Evolutionary conservation across 2,888 invertebrate species (phyloP).

Genomic region (Diploptera punctata): DNA sequence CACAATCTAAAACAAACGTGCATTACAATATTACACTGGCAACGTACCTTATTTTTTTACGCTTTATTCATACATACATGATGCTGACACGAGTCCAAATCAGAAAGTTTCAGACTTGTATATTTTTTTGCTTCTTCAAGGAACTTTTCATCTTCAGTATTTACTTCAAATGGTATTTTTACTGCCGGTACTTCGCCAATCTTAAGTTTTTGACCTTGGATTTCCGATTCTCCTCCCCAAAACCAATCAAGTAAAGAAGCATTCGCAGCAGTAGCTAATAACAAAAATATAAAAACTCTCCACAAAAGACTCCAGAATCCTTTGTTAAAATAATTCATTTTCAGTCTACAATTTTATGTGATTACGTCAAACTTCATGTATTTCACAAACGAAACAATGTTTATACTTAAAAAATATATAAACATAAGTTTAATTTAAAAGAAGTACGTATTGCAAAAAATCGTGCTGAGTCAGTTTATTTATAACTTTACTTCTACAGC

Average conservation of each 20-base stretch:
- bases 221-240: conserved; percentile 8
- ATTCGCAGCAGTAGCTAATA: background rate
- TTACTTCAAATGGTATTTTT: conserved; percentile 61
- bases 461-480: background rate
- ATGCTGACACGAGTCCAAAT: conserved; percentile 69
- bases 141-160: conserved; percentile 65
- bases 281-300: background rate
- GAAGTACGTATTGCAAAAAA: background rate
- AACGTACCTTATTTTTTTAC: too few relatives aligned
- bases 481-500: background rate
- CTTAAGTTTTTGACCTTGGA: background rate
- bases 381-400: background rate
- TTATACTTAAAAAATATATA: background rate
- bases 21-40: conserved; percentile 25
- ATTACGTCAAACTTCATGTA: too few relatives aligned
- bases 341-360: too few relatives aligned
- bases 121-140: conserved; percentile 66
- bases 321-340: too few relatives aligned
- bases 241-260: conserved; percentile 33
- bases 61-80: conserved; percentile 53
- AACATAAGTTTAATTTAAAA: background rate
- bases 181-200: conserved; percentile 16
- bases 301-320: too few relatives aligned
- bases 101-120: conserved; percentile 62
- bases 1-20: conserved; percentile 59